Percentiles rank a stretch among this genome's conserved stretches.
phyloP scores from a whole-genome alignment of 2,888 invertebrate genomes.

The Andrena bucephala region DNA sequence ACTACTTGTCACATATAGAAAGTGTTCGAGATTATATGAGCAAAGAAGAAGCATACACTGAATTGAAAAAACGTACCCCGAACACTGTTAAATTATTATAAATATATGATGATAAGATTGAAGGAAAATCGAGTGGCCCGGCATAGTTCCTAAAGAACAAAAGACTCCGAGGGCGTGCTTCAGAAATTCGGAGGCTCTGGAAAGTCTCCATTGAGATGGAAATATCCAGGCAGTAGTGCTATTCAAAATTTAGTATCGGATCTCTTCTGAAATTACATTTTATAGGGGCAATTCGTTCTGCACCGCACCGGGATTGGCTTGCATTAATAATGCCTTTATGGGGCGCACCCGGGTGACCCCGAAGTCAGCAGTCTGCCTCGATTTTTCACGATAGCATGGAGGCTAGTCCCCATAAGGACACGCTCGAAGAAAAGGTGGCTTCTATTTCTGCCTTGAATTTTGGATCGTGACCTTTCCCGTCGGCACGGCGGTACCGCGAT shows the following conservation, averaged over 20 bases:
- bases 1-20: no score
- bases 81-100: background rate
- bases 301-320: constrained; percentile 78
- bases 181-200: constrained; percentile 35
- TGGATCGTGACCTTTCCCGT: background rate
- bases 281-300: constrained; percentile 79
- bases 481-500: background rate
- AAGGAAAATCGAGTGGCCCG: constrained; percentile 2
- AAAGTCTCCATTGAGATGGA: constrained; percentile 60
- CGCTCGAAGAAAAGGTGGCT: constrained; percentile 38
- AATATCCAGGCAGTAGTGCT: constrained; percentile 63
- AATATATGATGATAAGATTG: background rate
- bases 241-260: constrained; percentile 76
- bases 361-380: constrained; percentile 67
- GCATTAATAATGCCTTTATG: constrained; percentile 81
- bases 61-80: background rate
- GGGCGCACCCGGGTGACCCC: constrained; percentile 67
- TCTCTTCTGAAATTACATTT: constrained; percentile 79
- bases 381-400: constrained; percentile 63
- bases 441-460: constrained; percentile 23
- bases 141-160: constrained; percentile 24
- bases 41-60: background rate
- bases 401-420: constrained; percentile 34
- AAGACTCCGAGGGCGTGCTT: constrained; percentile 15
- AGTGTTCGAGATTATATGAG: background rate